Percentiles rank a stretch among this genome's conserved stretches.
Conservation (phyloP, 2,113 vertebrate genomes). For the Callithrix jacchus region DNA sequence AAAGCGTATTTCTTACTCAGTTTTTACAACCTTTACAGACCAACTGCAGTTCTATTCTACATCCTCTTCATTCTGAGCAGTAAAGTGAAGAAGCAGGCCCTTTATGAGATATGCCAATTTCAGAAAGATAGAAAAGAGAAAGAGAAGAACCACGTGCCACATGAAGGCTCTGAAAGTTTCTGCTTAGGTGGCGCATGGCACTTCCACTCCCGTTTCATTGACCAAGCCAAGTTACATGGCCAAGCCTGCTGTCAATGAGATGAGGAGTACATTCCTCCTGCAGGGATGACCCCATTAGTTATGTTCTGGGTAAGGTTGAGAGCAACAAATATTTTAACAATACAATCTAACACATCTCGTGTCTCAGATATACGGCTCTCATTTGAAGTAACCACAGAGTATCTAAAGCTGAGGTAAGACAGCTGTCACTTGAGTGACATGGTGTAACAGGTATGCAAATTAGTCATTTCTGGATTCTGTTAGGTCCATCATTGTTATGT, state of each 20-base stretch:
- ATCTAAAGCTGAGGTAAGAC: neutral
- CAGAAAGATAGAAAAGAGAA: neutral
- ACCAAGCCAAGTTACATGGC: neutral
- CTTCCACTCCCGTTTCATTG: neutral
- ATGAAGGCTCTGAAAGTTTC: neutral
- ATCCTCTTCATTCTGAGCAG: neutral
- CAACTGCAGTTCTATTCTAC: neutral
- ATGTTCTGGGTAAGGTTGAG: neutral
- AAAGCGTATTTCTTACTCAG: neutral
- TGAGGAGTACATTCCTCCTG: neutral
- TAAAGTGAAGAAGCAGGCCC: neutral
- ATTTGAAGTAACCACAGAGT: neutral
- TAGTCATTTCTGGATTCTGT: neutral
- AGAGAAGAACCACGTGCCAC: neutral
- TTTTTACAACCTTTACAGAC: neutral
- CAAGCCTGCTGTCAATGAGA: neutral
- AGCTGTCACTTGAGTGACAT: neutral
- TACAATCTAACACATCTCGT: neutral
- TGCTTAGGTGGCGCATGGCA: neutral
- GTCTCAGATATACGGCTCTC: neutral
- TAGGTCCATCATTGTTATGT: neutral
- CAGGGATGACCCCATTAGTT: neutral
- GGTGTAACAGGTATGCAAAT: neutral
- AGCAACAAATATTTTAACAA: neutral
- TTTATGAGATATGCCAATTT: neutral